phyloP scores from a whole-genome alignment of 2,888 invertebrate species.

The Diarsia rubi region DNA sequence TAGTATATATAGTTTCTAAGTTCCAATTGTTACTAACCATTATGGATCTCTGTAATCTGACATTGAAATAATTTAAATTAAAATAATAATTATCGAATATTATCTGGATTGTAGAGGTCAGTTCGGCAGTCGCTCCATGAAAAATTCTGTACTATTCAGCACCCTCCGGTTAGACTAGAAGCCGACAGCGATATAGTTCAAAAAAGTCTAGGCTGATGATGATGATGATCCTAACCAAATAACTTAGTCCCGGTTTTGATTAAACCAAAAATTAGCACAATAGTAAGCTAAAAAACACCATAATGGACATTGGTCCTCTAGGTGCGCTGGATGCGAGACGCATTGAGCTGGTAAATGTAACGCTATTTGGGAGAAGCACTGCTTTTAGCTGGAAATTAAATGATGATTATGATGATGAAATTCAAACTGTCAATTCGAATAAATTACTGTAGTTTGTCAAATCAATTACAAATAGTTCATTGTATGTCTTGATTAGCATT shows the following conservation, averaged over 20 bases:
- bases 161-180: not conserved
- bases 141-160: not conserved
- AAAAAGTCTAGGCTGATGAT: not conserved
- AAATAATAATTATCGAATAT: not conserved
- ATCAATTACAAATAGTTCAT: not conserved
- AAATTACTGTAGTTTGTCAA: not conserved
- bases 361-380: too few relatives aligned
- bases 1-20: too few relatives aligned
- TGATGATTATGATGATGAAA: too few relatives aligned
- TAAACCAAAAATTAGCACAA: not conserved
- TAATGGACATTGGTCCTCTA: too few relatives aligned
- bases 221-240: not conserved
- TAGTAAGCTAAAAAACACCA: too few relatives aligned
- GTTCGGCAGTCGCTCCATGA: not conserved
- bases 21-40: too few relatives aligned
- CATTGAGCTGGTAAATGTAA: too few relatives aligned
- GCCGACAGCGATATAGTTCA: not conserved
- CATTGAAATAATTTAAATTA: too few relatives aligned
- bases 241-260: too few relatives aligned
- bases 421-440: not conserved
- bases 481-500: not conserved
- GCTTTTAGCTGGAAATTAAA: too few relatives aligned
- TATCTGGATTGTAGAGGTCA: not conserved
- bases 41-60: too few relatives aligned
- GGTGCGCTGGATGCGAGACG: too few relatives aligned